phyloP scores from a whole-genome alignment of 2,113 vertebrate species.

The Sakesphorus luctuosus region DNA sequence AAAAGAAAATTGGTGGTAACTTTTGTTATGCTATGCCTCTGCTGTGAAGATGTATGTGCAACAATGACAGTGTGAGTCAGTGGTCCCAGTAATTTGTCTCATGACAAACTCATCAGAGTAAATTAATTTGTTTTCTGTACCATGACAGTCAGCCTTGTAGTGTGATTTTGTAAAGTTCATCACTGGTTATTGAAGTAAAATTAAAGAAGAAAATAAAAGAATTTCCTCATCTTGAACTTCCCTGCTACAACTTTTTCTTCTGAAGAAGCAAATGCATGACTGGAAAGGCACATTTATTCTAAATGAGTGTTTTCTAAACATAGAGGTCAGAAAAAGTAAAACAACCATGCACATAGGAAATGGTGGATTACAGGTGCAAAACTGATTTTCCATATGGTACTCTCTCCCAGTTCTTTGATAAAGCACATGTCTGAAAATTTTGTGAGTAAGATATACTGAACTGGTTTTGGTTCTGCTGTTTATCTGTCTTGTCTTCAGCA shows the following conservation, averaged over 20 bases:
- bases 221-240: neutral
- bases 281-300: neutral
- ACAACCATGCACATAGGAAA: neutral
- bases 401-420: neutral
- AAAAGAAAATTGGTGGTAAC: neutral
- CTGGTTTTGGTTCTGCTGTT: neutral
- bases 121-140: neutral
- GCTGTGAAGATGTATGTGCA: neutral
- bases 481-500: neutral
- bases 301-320: neutral
- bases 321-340: neutral
- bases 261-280: neutral
- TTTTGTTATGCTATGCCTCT: neutral
- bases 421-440: neutral
- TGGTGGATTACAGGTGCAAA: neutral
- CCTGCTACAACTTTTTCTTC: neutral
- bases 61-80: neutral
- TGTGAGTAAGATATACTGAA: neutral
- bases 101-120: neutral
- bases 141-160: neutral
- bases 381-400: neutral
- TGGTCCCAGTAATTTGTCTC: slow-evolving; percentile 9
- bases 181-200: neutral
- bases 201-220: neutral
- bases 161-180: slow-evolving; percentile 6